Percentiles rank a stretch among this genome's conserved stretches.
phyloP scores from a whole-genome alignment of 2,888 invertebrate species.

The Tupiocoris notatus region DNA sequence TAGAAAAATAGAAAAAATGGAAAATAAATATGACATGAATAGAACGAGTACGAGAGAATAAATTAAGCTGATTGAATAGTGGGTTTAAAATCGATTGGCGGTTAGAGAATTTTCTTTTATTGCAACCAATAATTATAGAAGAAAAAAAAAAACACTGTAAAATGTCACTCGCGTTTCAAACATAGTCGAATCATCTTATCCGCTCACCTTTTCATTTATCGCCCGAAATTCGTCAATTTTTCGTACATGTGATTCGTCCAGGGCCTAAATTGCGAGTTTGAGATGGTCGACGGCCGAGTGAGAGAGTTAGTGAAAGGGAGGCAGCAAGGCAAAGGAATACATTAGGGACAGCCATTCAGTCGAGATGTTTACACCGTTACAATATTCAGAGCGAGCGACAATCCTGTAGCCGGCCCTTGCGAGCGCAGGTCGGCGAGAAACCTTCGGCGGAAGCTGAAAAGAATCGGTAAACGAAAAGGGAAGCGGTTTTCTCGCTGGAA shows the following conservation, averaged over 20 bases:
- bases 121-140: too few relatives aligned
- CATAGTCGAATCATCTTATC: too few relatives aligned
- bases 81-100: too few relatives aligned
- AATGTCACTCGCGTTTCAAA: too few relatives aligned
- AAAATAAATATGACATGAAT: too few relatives aligned
- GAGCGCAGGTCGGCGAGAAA: background rate
- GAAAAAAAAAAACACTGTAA: too few relatives aligned
- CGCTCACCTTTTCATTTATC: too few relatives aligned
- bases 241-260: background rate
- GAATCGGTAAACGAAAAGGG: background rate
- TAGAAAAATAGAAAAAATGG: too few relatives aligned
- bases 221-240: too few relatives aligned
- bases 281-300: background rate
- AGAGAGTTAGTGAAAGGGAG: constrained; percentile 26
- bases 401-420: background rate
- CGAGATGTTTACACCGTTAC: constrained; percentile 37
- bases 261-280: background rate
- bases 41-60: too few relatives aligned
- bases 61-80: too few relatives aligned
- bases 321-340: constrained; percentile 35
- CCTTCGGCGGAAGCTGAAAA: background rate
- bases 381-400: constrained; percentile 28
- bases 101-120: too few relatives aligned
- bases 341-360: constrained; percentile 29
- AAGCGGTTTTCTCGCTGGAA: background rate